Base-by-base conservation (phyloP, 1,140 invertebrate species). In the Mya arenaria region DNA sequence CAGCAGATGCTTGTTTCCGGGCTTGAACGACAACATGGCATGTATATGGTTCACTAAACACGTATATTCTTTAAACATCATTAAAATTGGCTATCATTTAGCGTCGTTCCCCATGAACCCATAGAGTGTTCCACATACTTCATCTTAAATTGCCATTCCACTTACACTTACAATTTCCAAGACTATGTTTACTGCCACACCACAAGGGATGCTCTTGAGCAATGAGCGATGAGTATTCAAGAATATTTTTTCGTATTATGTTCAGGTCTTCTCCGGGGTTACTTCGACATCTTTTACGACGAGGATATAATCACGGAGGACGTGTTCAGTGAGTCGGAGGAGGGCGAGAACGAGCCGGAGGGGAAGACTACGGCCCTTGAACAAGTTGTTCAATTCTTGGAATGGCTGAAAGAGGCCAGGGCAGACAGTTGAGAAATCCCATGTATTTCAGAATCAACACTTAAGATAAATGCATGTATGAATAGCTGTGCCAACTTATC, bases 21-120 rank as follows among this genome's bases (percentile, higher is more conserved):
- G 89, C 92, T 96, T 81, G 95, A 97, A 88, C 96, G 97, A 93
- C 97, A 97, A 52, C 94, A 94, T 94, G 96, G 97, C 97, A 84
- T 73, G 75, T 84, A 34, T 23, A 1, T 32, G 25, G 17, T 17
- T 19, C 8, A 13, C 39, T n/a, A 36, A 30, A 48, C 41, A 13
- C 10, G 41, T 10, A 19, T n/a, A n/a, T n/a, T 48, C 19, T 19
- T 48, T 13, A 48, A 13, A 13, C 10, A 19, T 13, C 10, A 48
- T 10, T 13, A 48, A 13, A 13, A 13, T 10, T 10, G 41, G 41
- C 19, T 13, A 48, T 13, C 10, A 48, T 13, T 48, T 48, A 13
- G 41, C 10, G 10, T 19, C 41, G 10, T 10, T 48, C 19, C 41
- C 41, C 41, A 10, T 48, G 41, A 13, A 13, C 10, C 19, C 19